A percentile compares a stretch with the other conserved stretches of the same genome.
Conservation (phyloP, 1,140 invertebrate genomes). For the Drosophila parabipectinata region DNA sequence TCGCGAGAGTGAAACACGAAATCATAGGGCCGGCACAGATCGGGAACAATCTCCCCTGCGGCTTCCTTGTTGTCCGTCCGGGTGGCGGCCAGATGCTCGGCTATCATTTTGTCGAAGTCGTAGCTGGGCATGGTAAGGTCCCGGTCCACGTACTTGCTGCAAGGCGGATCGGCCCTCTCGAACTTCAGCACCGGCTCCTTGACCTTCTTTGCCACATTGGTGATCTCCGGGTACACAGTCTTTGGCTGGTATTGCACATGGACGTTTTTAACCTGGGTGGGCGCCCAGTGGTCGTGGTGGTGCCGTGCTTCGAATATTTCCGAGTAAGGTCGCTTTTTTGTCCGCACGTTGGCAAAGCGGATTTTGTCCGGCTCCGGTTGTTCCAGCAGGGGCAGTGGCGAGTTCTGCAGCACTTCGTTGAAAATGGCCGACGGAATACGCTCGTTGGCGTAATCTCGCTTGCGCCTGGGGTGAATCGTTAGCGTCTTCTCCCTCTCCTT, state of each 20-base stretch:
- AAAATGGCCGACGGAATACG: conserved; percentile 65
- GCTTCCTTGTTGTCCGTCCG: conserved; percentile 42
- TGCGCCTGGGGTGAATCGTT: conserved; percentile 55
- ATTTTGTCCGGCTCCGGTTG: conserved; percentile 57
- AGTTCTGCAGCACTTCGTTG: conserved; percentile 47
- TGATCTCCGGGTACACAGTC: conserved; percentile 58
- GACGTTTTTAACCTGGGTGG: conserved; percentile 69
- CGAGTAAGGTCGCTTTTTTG: conserved; percentile 53
- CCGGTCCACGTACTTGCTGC: conserved; percentile 52
- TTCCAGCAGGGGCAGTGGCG: conserved; percentile 53
- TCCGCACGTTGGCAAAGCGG: conserved; percentile 58
- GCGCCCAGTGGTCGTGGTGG: conserved; percentile 77
- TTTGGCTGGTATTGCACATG: conserved; percentile 77
- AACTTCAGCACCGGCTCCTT: conserved; percentile 48
- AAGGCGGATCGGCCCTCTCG: conserved; percentile 62
- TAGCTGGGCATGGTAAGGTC: conserved; percentile 60
- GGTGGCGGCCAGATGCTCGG: conserved; percentile 54
- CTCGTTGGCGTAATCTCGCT: conserved; percentile 57
- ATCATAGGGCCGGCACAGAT: conserved; percentile 60
- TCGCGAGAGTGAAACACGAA: conserved; percentile 67
- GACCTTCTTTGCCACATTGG: conserved; percentile 30
- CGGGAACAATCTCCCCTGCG: conserved; percentile 26
- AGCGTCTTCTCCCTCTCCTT: conserved; percentile 65
- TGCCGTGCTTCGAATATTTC: conserved; percentile 68
- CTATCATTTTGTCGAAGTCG: conserved; percentile 61